phyloP scores from a whole-genome alignment of 1,140 invertebrate genomes.

The Brachystomella parvula region DNA sequence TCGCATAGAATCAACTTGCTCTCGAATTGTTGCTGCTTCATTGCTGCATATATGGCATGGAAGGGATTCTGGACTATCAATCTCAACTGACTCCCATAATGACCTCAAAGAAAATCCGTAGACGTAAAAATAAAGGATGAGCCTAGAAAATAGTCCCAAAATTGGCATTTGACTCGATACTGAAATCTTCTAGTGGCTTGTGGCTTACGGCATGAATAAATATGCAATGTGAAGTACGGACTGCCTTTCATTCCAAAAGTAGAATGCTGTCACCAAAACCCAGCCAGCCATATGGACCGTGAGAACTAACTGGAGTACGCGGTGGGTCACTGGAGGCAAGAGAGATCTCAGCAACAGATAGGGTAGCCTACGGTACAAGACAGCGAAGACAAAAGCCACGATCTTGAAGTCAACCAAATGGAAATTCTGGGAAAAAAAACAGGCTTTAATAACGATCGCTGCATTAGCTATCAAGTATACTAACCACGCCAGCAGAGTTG shows the following conservation, averaged over 20 bases:
- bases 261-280: constrained; percentile 53
- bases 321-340: constrained; percentile 31
- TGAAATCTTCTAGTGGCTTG: constrained; percentile 48
- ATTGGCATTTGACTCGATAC: neutral
- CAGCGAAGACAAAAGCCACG: constrained; percentile 67
- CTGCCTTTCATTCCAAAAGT: constrained; percentile 17
- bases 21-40: constrained; percentile 54
- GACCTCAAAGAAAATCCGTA: constrained; percentile 55
- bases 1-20: constrained; percentile 74
- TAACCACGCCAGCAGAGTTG: constrained; percentile 77
- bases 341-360: constrained; percentile 46
- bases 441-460: too few relatives aligned
- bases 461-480: too few relatives aligned
- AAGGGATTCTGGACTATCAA: constrained; percentile 17
- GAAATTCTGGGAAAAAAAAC: constrained; percentile 70
- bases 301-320: constrained; percentile 37
- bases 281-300: constrained; percentile 42
- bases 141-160: constrained; percentile 51
- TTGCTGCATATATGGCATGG: constrained; percentile 46
- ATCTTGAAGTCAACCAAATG: constrained; percentile 85
- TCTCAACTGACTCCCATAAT: constrained; percentile 30
- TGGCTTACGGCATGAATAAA: constrained; percentile 81
- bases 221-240: constrained; percentile 44
- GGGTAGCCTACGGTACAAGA: constrained; percentile 68
- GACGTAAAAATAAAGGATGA: constrained; percentile 73